A percentile compares a stretch with the other conserved stretches of the same genome.
Evolutionary conservation across 2,797 vertebrate genomes (phyloP).

Genomic region (Limosa lapponica): DNA sequence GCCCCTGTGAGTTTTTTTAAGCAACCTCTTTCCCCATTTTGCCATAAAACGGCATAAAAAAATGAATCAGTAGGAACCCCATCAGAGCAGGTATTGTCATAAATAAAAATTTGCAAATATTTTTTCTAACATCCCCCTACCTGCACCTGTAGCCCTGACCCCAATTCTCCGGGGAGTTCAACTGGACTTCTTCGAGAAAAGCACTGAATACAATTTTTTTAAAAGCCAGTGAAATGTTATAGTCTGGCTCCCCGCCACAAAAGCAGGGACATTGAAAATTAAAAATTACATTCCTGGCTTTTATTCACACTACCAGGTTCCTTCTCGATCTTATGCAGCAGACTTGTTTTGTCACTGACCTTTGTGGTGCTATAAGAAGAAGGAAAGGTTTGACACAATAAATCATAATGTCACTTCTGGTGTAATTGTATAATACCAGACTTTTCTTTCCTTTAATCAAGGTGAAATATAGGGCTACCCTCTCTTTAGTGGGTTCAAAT

Average conservation of each 20-base stretch:
- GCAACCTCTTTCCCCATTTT: background rate
- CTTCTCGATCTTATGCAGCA: background rate
- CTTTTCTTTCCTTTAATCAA: constrained; percentile 39
- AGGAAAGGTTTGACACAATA: constrained; percentile 32
- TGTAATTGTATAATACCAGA: constrained; percentile 52
- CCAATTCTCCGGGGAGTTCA: background rate
- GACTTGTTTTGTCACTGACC: constrained; percentile 32
- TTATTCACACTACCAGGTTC: background rate
- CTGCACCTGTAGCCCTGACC: background rate
- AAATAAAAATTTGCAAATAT: background rate
- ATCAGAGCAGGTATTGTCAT: background rate
- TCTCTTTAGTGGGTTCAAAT: constrained; percentile 11
- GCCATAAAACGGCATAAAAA: background rate
- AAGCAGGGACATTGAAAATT: background rate
- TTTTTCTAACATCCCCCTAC: background rate
- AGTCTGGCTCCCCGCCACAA: background rate
- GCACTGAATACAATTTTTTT: background rate
- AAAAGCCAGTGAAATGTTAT: background rate
- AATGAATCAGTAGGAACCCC: background rate
- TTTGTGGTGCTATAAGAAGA: constrained; percentile 11
- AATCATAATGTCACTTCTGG: constrained; percentile 47
- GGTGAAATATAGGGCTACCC: constrained; percentile 33
- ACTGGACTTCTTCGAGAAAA: background rate
- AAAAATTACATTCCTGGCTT: constrained; percentile 40
- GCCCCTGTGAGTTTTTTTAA: background rate